Percentiles rank a stretch among this genome's conserved stretches.
phyloP scores from a whole-genome alignment of 2,888 invertebrate genomes.

The Synergus laeviventris region DNA sequence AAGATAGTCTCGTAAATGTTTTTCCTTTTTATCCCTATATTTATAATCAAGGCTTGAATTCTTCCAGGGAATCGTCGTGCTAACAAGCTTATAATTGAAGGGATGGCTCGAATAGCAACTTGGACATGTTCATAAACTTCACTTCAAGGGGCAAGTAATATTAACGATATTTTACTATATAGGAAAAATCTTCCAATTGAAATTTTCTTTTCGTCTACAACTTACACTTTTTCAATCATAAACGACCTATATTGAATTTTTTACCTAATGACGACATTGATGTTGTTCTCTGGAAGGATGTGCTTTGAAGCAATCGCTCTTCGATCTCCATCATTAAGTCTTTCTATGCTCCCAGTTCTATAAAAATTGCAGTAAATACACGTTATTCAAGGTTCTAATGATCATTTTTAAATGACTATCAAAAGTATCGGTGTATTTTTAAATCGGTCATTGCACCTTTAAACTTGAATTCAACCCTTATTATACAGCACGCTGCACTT shows the following conservation, averaged over 20 bases:
- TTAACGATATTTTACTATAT: neutral
- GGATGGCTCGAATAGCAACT: neutral
- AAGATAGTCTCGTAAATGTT: neutral
- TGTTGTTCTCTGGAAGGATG: constrained; percentile 85
- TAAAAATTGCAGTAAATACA: constrained; percentile 44
- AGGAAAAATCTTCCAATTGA: neutral
- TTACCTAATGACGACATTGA: constrained; percentile 92
- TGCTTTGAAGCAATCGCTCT: constrained; percentile 77
- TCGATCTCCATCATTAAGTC: constrained; percentile 76
- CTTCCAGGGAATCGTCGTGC: neutral
- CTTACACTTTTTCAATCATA: neutral
- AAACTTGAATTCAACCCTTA: neutral
- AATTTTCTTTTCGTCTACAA: too few relatives aligned
- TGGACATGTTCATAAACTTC: neutral
- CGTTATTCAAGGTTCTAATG: neutral
- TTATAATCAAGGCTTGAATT: constrained; percentile 7
- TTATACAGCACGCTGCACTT: neutral
- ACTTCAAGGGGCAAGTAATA: neutral
- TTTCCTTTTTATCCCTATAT: neutral
- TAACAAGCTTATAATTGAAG: neutral
- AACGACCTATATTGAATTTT: neutral
- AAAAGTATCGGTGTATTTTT: too few relatives aligned
- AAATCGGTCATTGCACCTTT: constrained; percentile 3
- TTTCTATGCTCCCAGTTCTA: constrained; percentile 77
- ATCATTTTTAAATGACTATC: too few relatives aligned